Evolutionary conservation across 1,140 invertebrate genomes (phyloP).

Genomic region (Ditylenchus dipsaci): DNA sequence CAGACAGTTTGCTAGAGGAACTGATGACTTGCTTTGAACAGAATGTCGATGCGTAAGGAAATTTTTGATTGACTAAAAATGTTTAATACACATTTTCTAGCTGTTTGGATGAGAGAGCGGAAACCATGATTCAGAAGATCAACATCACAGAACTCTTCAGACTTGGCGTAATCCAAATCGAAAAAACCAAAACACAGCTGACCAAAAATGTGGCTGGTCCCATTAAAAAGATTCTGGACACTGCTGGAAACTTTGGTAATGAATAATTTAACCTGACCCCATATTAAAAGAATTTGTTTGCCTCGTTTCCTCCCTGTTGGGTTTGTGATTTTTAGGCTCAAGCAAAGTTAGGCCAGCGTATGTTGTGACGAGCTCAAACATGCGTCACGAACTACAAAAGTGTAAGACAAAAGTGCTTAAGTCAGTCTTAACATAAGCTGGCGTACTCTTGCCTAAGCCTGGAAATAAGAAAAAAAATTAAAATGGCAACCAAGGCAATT

Average conservation of each 20-base stretch:
- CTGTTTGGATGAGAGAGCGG: slow-evolving; percentile 4
- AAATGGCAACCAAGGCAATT: too few species aligned
- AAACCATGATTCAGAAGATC: slow-evolving; percentile 38
- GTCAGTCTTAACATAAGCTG: too few species aligned
- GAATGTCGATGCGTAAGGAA: slow-evolving; percentile 42
- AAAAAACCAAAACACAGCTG: slow-evolving; percentile 34
- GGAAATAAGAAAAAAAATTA: too few species aligned
- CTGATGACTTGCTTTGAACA: slow-evolving; percentile 46
- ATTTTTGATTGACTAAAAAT: background rate
- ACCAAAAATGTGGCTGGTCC: slow-evolving; percentile 40
- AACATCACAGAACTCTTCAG: slow-evolving; percentile 49
- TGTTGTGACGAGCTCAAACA: too few species aligned
- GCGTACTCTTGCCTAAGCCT: too few species aligned
- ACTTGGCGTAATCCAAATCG: slow-evolving; percentile 42
- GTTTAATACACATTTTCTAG: slow-evolving; percentile 1
- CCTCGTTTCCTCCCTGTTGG: background rate
- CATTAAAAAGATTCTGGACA: slow-evolving; percentile 41
- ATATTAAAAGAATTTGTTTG: too few species aligned
- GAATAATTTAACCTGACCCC: too few species aligned
- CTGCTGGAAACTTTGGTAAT: slow-evolving; percentile 13
- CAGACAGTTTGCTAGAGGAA: slow-evolving; percentile 32
- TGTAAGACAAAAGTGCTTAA: too few species aligned
- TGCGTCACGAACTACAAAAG: slow-evolving; percentile 9
- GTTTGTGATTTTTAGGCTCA: background rate
- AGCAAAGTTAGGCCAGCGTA: too few species aligned